Evolutionary conservation across 2,888 invertebrate species (phyloP).

Genomic region (Hemithea aestivaria): DNA sequence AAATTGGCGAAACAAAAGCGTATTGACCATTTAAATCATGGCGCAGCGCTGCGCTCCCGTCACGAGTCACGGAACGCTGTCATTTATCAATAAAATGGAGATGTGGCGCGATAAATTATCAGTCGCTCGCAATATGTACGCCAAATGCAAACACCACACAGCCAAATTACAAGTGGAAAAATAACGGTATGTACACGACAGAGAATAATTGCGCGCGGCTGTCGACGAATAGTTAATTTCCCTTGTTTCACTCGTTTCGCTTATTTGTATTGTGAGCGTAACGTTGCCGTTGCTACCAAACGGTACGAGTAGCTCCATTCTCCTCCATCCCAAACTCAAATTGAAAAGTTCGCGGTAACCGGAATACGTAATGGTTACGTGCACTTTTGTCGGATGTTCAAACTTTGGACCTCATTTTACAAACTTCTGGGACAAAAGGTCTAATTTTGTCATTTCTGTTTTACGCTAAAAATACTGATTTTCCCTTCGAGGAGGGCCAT

Average conservation of each 20-base stretch:
- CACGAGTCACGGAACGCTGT: constrained; percentile 34
- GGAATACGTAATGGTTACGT: constrained; percentile 19
- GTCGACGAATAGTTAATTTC: constrained; percentile 56
- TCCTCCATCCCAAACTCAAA: constrained; percentile 21
- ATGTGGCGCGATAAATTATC: constrained; percentile 59
- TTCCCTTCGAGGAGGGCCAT: constrained; percentile 11
- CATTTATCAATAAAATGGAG: constrained; percentile 58
- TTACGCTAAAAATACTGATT: constrained; percentile 18
- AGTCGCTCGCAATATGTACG: constrained; percentile 45
- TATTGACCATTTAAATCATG: constrained; percentile 40
- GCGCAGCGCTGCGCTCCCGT: constrained; percentile 33
- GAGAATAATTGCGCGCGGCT: constrained; percentile 60
- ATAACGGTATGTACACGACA: constrained; percentile 50
- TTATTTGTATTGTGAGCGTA: constrained; percentile 51
- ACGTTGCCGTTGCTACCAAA: constrained; percentile 15
- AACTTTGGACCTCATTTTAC: constrained; percentile 13
- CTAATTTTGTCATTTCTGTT: constrained; percentile 17
- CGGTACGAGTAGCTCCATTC: constrained; percentile 19
- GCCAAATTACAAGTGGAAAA: constrained; percentile 63
- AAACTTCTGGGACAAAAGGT: constrained; percentile 18
- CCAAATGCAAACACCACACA: constrained; percentile 50
- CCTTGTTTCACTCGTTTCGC: constrained; percentile 43
- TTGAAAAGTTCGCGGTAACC: constrained; percentile 18
- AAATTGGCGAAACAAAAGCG: constrained; percentile 39
- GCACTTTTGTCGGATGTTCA: constrained; percentile 14